A percentile compares a stretch with the other conserved stretches of the same genome.
phyloP scores from a whole-genome alignment of 1,140 invertebrate species.

The Parapsyche elsis region DNA sequence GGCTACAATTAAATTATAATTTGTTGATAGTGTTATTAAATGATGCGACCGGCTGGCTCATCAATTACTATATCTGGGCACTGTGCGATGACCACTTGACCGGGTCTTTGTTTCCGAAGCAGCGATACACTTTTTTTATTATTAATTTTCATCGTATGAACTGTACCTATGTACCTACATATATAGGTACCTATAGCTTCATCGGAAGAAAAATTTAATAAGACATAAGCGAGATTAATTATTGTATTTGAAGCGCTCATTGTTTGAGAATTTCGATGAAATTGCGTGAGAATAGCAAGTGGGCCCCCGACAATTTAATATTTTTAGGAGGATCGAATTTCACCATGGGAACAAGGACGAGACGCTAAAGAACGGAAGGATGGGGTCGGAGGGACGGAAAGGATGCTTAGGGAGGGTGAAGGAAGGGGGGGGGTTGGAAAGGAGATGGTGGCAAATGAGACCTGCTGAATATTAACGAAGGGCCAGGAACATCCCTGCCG shows the following conservation, averaged over 20 bases:
- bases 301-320: not conserved
- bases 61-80: constrained; percentile 34
- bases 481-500: constrained; percentile 36
- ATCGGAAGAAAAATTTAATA: too few species aligned
- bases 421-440: constrained; percentile 1
- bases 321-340: not conserved
- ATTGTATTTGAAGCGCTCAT: too few species aligned
- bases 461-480: constrained; percentile 51
- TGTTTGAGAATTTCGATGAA: too few species aligned
- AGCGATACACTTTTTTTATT: too few species aligned
- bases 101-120: constrained; percentile 8
- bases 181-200: too few species aligned
- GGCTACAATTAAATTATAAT: constrained; percentile 44
- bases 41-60: constrained; percentile 31
- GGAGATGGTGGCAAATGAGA: constrained; percentile 43
- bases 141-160: too few species aligned
- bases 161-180: too few species aligned
- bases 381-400: not conserved
- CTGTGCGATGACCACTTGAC: constrained; percentile 9
- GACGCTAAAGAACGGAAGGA: not conserved
- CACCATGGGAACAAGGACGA: constrained; percentile 21
- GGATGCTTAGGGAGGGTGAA: not conserved
- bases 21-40: constrained; percentile 48
- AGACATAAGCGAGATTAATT: too few species aligned
- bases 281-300: constrained; percentile 11